A percentile compares a stretch with the other conserved stretches of the same genome.
phyloP scores from a whole-genome alignment of 2,113 vertebrate genomes.

The Canis aureus region DNA sequence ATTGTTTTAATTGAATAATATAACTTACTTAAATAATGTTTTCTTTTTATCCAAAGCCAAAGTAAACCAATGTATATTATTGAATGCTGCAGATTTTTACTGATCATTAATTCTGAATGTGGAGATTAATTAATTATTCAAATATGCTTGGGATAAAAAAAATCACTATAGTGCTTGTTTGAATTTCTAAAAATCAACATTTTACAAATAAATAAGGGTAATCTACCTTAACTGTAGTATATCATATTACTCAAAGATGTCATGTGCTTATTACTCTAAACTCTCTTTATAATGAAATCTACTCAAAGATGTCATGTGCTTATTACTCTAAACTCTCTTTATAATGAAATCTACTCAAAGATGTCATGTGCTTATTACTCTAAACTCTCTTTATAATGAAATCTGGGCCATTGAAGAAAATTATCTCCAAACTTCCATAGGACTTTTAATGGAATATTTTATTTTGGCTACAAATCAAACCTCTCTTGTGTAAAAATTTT shows the following conservation, averaged over 20 bases:
- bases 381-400: constrained; percentile 2
- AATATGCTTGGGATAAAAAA: neutral
- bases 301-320: neutral
- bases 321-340: constrained; percentile 20
- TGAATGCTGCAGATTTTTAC: neutral
- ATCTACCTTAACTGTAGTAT: neutral
- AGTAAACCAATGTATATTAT: neutral
- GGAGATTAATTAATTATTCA: constrained; percentile 32
- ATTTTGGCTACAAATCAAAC: neutral
- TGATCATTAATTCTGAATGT: constrained; percentile 14
- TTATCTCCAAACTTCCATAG: neutral
- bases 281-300: constrained; percentile 6
- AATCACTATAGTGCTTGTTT: neutral
- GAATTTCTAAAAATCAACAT: constrained; percentile 33
- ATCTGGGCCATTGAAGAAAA: neutral
- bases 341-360: neutral
- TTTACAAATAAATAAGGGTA: neutral
- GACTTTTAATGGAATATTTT: neutral
- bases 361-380: neutral
- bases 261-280: neutral
- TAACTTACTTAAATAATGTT: constrained; percentile 23
- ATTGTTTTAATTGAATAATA: neutral
- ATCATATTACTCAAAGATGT: neutral
- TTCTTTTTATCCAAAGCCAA: constrained; percentile 27
- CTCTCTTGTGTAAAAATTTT: too few relatives aligned